Evolutionary conservation across 2,113 vertebrate genomes (phyloP), one percentile per base, ranked within the genome.

Genomic region (Speoplatyrhinus poulsoni): DNA sequence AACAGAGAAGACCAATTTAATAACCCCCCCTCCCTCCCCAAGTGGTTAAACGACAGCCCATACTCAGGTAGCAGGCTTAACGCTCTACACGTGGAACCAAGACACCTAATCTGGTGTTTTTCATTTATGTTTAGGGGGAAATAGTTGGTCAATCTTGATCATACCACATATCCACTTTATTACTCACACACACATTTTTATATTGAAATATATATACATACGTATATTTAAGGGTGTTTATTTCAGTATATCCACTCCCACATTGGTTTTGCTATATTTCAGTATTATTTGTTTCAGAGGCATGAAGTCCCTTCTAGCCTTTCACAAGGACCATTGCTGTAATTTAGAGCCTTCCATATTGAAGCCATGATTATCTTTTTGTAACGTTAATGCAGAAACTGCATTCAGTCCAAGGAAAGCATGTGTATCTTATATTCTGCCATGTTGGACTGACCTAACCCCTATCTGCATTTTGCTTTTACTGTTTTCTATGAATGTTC

Each of bases 11-110:
- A 19, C 62, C 54, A 64, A 54, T 10, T 13, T 13, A 17, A 55
- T 55, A 4, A 55, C 3, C 17, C 17, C 53, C 53, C 36, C 5
- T 36, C 4, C 36, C 36, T 46, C 58, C 46, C 41, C 9, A 47
- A 49, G 47, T 68, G 55, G 73, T 41, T 33, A 81, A 66, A 67
- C 46, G 32, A 67, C 76, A 69, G 67, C 76, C 77, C 67, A 16
- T 55, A 57, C 82, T 87, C 87, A 84, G 87, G 84, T 82, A 41
- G 79, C 75, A 70, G 75, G 62, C 76, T 79, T 58, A 75, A 80
- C 6, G 12, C 16, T 75, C 66, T 41, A 53, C 49, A 62, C 67
- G 54, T 67, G 59, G 46, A 52, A 65, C 36, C 48, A 16, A 70
- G 13, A 11, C 48, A 62, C 60, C 36, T 13, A 2, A 10, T 6